Percentiles rank a stretch among this genome's conserved stretches.
Evolutionary conservation across 2,797 vertebrate genomes (phyloP).

Genomic region (Scolopax rusticola): DNA sequence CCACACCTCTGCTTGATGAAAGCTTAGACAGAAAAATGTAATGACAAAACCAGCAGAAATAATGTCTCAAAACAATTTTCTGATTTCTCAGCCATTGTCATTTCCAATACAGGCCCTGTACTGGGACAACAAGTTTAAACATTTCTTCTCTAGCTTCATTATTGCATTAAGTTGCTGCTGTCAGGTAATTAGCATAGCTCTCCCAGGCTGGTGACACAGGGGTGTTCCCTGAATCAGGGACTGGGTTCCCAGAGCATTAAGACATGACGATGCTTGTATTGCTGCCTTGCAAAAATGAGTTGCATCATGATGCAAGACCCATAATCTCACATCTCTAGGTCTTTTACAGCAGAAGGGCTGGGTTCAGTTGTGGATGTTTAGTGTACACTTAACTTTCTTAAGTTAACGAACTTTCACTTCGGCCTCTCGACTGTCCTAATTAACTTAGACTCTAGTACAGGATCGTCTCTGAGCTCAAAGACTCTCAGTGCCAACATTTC

Average conservation of each 20-base stretch:
- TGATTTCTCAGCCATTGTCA: background rate
- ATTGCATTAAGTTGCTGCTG: background rate
- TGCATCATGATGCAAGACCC: background rate
- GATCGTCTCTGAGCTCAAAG: background rate
- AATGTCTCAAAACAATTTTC: fast-evolving
- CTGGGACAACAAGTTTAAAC: background rate
- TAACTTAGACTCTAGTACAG: background rate
- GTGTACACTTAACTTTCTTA: background rate
- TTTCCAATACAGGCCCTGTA: background rate
- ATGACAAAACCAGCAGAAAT: background rate
- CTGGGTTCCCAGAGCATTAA: background rate
- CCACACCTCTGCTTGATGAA: background rate
- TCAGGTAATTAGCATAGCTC: background rate
- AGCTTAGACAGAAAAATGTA: fast-evolving
- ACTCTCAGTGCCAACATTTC: background rate
- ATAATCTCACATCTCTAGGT: background rate
- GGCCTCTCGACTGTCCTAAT: background rate
- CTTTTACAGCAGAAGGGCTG: background rate
- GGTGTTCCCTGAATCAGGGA: slow-evolving; percentile 15
- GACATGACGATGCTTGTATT: slow-evolving; percentile 59
- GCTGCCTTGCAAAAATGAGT: slow-evolving; percentile 42
- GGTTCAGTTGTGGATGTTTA: background rate
- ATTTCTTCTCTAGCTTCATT: background rate
- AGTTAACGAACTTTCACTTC: slow-evolving; percentile 8
- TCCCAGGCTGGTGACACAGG: slow-evolving; percentile 38